Percentiles rank a stretch among this genome's conserved stretches.
Evolutionary conservation across 2,797 vertebrate species (phyloP).

Genomic region (Champsocephalus gunnari): DNA sequence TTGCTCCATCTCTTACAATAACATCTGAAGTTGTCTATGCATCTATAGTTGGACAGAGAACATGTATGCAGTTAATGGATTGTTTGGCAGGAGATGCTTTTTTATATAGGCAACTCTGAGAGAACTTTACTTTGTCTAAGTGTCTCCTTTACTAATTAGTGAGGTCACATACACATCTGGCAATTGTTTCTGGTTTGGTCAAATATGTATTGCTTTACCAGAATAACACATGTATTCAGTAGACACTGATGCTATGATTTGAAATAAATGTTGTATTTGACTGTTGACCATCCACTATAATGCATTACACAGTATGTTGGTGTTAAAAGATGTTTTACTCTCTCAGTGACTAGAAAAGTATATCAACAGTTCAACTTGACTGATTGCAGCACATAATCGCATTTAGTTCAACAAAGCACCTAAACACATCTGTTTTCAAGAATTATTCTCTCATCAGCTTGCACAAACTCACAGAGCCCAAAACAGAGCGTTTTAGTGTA

Average conservation of each 20-base stretch:
- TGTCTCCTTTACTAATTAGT: constrained; percentile 62
- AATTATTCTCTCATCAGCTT: constrained; percentile 5
- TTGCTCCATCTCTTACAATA: constrained; percentile 46
- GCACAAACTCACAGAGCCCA: not conserved
- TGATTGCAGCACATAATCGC: constrained; percentile 2
- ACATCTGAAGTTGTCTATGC: constrained; percentile 66
- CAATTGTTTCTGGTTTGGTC: constrained; percentile 56
- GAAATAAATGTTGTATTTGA: constrained; percentile 19
- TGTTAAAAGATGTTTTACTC: constrained; percentile 9
- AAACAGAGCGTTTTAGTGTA: constrained; percentile 26
- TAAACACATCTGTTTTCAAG: constrained; percentile 28
- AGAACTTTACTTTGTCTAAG: constrained; percentile 56
- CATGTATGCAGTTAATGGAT: constrained; percentile 77
- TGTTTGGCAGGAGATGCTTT: constrained; percentile 78
- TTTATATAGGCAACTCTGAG: constrained; percentile 57
- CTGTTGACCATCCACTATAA: not conserved
- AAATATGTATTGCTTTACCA: constrained; percentile 54
- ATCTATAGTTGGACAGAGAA: constrained; percentile 54
- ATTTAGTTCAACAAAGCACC: constrained; percentile 2
- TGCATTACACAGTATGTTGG: constrained; percentile 2
- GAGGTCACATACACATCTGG: constrained; percentile 64
- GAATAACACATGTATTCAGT: constrained; percentile 24
- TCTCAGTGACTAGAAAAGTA: constrained; percentile 24
- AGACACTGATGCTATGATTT: constrained; percentile 12
- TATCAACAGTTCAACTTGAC: constrained; percentile 25